A percentile compares a stretch with the other conserved stretches of the same genome.
phyloP scores from a whole-genome alignment of 2,888 invertebrate species.

The Rhagonycha lutea region DNA sequence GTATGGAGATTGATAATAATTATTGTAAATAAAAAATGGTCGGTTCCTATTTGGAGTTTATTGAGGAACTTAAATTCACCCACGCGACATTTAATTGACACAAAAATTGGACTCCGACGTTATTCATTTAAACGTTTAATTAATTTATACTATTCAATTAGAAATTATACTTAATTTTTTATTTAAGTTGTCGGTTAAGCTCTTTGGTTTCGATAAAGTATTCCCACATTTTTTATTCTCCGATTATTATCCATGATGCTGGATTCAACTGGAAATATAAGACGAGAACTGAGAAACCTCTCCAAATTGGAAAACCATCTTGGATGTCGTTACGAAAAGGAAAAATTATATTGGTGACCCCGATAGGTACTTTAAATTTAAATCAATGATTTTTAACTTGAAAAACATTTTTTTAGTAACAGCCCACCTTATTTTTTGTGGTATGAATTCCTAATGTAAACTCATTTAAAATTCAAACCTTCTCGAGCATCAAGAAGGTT shows the following conservation, averaged over 20 bases:
- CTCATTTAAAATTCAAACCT: neutral
- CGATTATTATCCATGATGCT: neutral
- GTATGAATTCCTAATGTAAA: neutral
- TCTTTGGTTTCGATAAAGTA: neutral
- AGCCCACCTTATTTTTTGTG: no score
- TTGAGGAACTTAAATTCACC: slow-evolving; percentile 45
- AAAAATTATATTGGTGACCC: no score
- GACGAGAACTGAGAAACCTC: no score
- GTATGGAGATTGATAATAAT: neutral
- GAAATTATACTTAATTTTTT: neutral
- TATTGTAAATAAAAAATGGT: slow-evolving; percentile 37
- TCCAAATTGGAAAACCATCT: no score
- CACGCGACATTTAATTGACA: slow-evolving; percentile 45
- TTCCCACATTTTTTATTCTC: neutral
- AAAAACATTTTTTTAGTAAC: no score
- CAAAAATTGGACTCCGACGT: slow-evolving; percentile 41
- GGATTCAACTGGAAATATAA: no score
- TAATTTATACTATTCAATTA: slow-evolving; percentile 22
- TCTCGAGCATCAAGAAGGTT: neutral
- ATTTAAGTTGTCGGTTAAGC: neutral
- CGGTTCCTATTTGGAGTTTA: slow-evolving; percentile 45
- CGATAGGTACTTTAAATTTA: no score
- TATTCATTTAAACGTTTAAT: slow-evolving; percentile 36
- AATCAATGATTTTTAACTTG: no score
- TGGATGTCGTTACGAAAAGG: no score